phyloP scores from a whole-genome alignment of 1,140 invertebrate genomes.

The Bombus haemorrhoidalis region DNA sequence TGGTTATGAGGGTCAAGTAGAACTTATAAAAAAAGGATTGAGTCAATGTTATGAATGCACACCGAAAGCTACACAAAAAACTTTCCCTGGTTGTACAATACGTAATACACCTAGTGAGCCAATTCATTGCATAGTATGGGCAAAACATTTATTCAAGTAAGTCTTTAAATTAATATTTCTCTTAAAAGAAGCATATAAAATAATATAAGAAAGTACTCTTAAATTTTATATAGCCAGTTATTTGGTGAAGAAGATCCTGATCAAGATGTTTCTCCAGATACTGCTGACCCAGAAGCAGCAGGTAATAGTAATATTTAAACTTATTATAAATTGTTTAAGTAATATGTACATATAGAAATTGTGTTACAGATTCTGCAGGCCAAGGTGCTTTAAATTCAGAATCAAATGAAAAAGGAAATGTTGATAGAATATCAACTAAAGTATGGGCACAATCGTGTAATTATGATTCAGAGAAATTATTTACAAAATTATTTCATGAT shows the following conservation, averaged over 20 bases:
- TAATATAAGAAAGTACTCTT: conserved; percentile 8
- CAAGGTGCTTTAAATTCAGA: conserved; percentile 80
- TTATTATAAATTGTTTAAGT: background rate
- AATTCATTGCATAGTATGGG: conserved; percentile 99
- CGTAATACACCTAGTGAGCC: conserved; percentile 99
- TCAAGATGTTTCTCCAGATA: conserved; percentile 99
- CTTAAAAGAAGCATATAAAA: conserved; percentile 23
- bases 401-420: conserved; percentile 86
- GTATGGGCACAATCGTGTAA: conserved; percentile 92
- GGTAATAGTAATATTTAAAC: conserved; percentile 75
- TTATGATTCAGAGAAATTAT: conserved; percentile 93
- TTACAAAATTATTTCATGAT: conserved; percentile 95
- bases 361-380: conserved; percentile 82
- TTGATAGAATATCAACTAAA: conserved; percentile 93
- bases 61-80: conserved; percentile 95
- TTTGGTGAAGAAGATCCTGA: conserved; percentile 98
- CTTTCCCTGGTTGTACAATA: conserved; percentile 99
- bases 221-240: conserved; percentile 89
- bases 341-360: conserved; percentile 20
- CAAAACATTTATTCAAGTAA: conserved; percentile 99
- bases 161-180: conserved; percentile 70
- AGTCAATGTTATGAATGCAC: conserved; percentile 99
- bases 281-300: conserved; percentile 93
- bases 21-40: conserved; percentile 92
- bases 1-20: conserved; percentile 97